Conservation (phyloP, 2,888 invertebrate genomes). For the Dascillus cervinus region DNA sequence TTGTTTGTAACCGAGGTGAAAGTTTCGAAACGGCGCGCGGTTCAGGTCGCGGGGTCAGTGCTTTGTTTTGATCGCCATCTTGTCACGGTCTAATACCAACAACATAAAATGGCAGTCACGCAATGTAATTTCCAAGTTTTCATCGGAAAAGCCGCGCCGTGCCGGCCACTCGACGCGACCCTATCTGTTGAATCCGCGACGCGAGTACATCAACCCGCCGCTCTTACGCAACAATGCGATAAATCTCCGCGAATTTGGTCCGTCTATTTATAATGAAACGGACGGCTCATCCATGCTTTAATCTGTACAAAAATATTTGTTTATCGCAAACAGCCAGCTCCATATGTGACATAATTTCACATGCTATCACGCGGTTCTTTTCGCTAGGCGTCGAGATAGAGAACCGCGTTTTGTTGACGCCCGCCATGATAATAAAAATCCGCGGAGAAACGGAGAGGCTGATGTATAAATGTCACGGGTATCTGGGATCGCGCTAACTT, state of each 20-base stretch:
- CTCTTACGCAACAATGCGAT: too few species aligned
- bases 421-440: too few species aligned
- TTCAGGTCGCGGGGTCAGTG: constrained; percentile 16
- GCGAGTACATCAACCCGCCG: not conserved
- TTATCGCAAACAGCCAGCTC: constrained; percentile 2
- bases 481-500: constrained; percentile 28
- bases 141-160: too few species aligned
- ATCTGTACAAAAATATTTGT: constrained; percentile 5
- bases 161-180: too few species aligned
- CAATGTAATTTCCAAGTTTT: too few species aligned
- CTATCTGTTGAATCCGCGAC: not conserved
- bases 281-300: constrained; percentile 1
- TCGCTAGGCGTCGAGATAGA: too few species aligned
- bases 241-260: not conserved
- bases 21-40: constrained; percentile 15
- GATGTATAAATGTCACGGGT: constrained; percentile 27
- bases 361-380: too few species aligned
- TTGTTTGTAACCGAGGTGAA: constrained; percentile 13
- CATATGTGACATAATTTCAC: too few species aligned
- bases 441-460: too few species aligned
- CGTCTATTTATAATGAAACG: not conserved
- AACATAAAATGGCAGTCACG: constrained; percentile 18
- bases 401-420: too few species aligned
- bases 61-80: constrained; percentile 15
- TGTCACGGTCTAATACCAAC: constrained; percentile 14